These are phyloP conservation scores for Drosophila punjabiensis DNA, from an alignment of 1,140 invertebrate species.

Conservation along the genomic window DNA sequence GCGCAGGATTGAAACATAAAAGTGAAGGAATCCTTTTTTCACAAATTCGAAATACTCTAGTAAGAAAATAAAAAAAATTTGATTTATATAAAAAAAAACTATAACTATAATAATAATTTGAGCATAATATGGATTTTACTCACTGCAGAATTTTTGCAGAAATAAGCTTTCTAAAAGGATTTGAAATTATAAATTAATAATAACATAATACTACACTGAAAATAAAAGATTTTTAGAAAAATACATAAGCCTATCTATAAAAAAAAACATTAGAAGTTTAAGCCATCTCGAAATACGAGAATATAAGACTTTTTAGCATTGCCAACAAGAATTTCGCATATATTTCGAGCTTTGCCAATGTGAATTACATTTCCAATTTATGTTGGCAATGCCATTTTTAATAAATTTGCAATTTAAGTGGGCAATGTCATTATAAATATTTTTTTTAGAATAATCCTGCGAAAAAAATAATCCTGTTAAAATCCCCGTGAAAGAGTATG, in stretches of 20 bases:
- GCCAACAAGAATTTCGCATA: neutral
- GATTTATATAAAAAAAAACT: neutral
- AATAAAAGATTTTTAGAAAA: too few species aligned
- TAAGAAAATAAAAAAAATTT: neutral
- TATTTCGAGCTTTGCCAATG: neutral
- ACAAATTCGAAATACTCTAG: conserved; percentile 8
- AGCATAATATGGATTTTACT: neutral
- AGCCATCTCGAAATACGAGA: too few species aligned
- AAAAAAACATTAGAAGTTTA: too few species aligned
- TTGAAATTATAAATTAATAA: neutral
- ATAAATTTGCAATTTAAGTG: neutral
- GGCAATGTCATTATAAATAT: neutral
- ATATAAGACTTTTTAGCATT: neutral
- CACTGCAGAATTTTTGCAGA: too few species aligned
- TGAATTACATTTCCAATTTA: neutral
- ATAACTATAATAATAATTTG: too few species aligned
- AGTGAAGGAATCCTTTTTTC: neutral
- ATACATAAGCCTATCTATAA: too few species aligned
- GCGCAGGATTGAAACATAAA: conserved; percentile 67
- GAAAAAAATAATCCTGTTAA: neutral
- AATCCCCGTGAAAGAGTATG: conserved; percentile 5
- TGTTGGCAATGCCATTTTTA: neutral
- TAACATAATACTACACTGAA: too few species aligned
- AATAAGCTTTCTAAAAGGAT: too few species aligned
- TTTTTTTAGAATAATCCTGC: neutral